These are phyloP conservation scores for Idaea biselata DNA, from an alignment of 2,888 invertebrate species.

Conservation along the genomic window DNA sequence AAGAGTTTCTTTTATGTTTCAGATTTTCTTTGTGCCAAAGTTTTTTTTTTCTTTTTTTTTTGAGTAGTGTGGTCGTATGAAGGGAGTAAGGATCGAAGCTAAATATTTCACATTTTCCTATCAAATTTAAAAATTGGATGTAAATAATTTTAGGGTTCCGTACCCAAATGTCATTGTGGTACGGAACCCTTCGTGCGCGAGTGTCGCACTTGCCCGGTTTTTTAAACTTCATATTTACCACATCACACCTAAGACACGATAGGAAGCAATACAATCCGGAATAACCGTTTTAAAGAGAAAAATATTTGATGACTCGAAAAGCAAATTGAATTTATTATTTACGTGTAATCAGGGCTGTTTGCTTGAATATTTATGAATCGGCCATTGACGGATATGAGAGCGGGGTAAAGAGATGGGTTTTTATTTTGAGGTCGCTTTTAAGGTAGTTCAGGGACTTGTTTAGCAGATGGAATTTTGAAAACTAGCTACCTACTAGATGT, in stretches of 20 bases:
- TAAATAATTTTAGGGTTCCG: too few relatives aligned
- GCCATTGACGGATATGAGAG: conserved; percentile 57
- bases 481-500: conserved; percentile 14
- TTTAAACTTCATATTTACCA: not conserved
- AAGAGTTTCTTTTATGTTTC: too few relatives aligned
- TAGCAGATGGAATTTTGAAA: conserved; percentile 20
- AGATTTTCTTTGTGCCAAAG: too few relatives aligned
- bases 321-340: conserved; percentile 79
- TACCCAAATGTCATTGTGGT: too few relatives aligned
- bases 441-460: conserved; percentile 30
- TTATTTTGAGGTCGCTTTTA: conserved; percentile 24
- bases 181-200: too few relatives aligned
- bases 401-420: conserved; percentile 31
- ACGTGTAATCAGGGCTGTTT: conserved; percentile 58
- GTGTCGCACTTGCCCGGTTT: too few relatives aligned
- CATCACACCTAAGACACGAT: not conserved
- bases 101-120: too few relatives aligned
- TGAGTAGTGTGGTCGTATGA: too few relatives aligned
- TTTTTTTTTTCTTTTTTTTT: too few relatives aligned
- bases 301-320: conserved; percentile 70
- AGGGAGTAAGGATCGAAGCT: too few relatives aligned
- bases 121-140: too few relatives aligned
- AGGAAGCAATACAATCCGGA: not conserved
- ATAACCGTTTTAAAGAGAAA: conserved; percentile 36
- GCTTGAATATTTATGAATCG: conserved; percentile 54